A percentile compares a stretch with the other conserved stretches of the same genome.
Conservation (phyloP, 2,113 vertebrate species). For the Oxyruncus cristatus region DNA sequence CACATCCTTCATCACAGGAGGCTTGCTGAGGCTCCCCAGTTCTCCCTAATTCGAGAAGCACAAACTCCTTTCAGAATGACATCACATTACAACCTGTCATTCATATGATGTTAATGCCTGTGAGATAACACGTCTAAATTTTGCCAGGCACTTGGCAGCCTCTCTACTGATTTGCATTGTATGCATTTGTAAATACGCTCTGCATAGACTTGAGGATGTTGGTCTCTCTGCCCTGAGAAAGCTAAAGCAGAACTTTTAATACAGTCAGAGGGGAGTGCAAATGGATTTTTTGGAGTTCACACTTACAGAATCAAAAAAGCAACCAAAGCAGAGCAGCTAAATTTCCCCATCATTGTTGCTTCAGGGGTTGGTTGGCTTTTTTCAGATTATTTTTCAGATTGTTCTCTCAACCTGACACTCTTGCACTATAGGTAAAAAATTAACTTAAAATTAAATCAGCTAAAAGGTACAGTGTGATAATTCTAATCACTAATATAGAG, state of each 20-base stretch:
- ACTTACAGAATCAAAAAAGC: neutral
- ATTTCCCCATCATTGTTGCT: neutral
- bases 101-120: neutral
- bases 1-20: neutral
- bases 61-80: neutral
- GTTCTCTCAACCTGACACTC: neutral
- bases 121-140: neutral
- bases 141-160: neutral
- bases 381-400: neutral
- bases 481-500: neutral
- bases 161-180: neutral
- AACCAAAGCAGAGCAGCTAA: neutral
- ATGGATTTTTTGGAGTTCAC: neutral
- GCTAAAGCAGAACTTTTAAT: neutral
- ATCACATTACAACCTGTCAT: neutral
- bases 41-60: neutral
- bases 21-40: no score
- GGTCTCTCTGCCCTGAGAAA: neutral
- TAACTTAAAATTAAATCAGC: neutral
- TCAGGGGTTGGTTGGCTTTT: neutral
- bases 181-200: neutral
- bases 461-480: neutral
- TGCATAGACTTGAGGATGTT: neutral
- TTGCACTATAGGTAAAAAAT: neutral
- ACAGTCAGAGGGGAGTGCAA: neutral